phyloP scores from a whole-genome alignment of 2,797 vertebrate species.

The Ceryle rudis region DNA sequence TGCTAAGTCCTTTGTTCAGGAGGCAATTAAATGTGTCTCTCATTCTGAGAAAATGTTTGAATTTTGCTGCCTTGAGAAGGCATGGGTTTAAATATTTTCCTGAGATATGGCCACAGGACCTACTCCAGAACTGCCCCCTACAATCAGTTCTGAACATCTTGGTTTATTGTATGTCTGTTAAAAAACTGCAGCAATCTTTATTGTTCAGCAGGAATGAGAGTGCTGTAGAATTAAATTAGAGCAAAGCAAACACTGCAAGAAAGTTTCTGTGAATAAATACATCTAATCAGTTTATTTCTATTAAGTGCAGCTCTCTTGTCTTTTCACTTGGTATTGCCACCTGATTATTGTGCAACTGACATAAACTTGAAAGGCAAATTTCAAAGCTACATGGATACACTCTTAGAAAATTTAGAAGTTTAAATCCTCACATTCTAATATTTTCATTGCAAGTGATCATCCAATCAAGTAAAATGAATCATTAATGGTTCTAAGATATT shows the following conservation, averaged over 20 bases:
- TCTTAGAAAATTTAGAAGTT: slow-evolving; percentile 17
- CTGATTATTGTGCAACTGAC: neutral
- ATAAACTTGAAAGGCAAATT: slow-evolving; percentile 22
- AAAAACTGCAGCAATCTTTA: neutral
- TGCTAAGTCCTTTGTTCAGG: neutral
- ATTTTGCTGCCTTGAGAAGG: neutral
- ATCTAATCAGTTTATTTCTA: slow-evolving; percentile 27
- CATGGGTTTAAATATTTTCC: neutral
- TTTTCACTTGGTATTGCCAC: neutral
- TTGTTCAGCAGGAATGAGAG: neutral
- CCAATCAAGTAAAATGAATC: slow-evolving; percentile 11
- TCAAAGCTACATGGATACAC: neutral
- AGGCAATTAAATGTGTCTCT: neutral
- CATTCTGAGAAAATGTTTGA: neutral
- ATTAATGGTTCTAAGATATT: neutral
- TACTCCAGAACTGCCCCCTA: fast-evolving
- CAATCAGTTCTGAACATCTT: neutral
- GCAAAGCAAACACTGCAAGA: slow-evolving; percentile 8
- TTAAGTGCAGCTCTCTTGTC: neutral
- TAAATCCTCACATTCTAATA: neutral
- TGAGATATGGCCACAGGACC: neutral
- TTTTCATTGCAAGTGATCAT: slow-evolving; percentile 19
- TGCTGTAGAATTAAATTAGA: slow-evolving; percentile 19
- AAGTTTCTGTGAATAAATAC: slow-evolving; percentile 1
- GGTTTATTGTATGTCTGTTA: neutral